These are phyloP conservation scores for Falco novaeseelandiae DNA, from an alignment of 2,797 vertebrate genomes.

Conservation along the genomic window DNA sequence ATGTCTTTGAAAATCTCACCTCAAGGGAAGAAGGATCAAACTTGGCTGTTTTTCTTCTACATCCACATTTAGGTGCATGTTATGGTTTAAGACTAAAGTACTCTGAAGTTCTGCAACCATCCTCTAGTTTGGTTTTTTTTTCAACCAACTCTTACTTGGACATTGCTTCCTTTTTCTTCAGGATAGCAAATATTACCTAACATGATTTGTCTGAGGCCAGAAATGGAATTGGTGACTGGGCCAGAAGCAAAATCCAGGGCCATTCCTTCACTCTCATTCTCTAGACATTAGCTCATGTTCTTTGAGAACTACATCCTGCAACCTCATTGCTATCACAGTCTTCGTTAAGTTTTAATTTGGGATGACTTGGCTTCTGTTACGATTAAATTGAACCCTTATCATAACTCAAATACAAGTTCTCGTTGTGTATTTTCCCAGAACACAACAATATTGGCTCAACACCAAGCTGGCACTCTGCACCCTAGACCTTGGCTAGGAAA, in stretches of 20 bases:
- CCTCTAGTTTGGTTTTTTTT: background rate
- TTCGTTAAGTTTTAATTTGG: background rate
- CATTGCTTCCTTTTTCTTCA: background rate
- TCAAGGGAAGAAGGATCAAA: background rate
- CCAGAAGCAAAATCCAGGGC: background rate
- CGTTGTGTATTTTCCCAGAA: conserved; percentile 16
- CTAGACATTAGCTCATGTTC: conserved; percentile 45
- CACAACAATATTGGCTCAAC: conserved; percentile 47
- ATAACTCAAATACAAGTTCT: background rate
- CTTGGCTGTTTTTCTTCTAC: background rate
- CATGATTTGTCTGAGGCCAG: background rate
- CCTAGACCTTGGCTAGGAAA: background rate
- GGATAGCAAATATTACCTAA: background rate
- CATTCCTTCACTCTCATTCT: background rate
- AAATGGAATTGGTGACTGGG: background rate
- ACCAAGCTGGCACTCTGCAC: conserved; percentile 3
- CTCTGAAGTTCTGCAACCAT: background rate
- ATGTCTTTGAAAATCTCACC: background rate
- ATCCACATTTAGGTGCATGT: background rate
- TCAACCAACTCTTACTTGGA: background rate
- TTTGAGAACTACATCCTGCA: background rate
- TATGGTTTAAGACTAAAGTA: background rate
- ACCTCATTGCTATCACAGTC: background rate
- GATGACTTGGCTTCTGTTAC: conserved; percentile 3
- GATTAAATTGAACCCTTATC: conserved; percentile 21